Evolutionary conservation across 2,113 vertebrate species (phyloP), one percentile per base, ranked within the genome.

Genomic region (Rhinoderma darwinii): DNA sequence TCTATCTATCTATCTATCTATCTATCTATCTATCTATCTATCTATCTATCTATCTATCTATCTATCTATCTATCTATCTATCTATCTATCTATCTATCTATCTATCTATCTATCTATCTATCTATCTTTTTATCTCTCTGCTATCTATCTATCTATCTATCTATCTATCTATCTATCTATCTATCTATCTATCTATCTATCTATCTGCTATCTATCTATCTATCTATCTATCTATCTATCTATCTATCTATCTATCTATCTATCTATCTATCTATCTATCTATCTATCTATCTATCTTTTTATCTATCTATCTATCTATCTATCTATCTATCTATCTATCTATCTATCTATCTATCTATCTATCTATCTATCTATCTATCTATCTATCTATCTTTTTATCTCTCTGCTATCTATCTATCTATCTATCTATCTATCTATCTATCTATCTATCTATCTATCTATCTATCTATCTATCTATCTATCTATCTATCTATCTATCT

Each of bases 281-380:
- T 74, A 74, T 74, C 72, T 74, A 74, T 37, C 22, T 30, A 63
- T 59, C 59, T 63, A 63, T 63, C 59, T 63, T 30, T 63, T n/a
- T 63, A 63, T 63, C 59, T 63, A 63, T 63, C 59, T 63, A 63
- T 63, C 63, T 68, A 35, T 15, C 27, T 68, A 68, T 63, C n/a
- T 63, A 68, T 68, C 27, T 68, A 35, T 32, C 63, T 63, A 68
- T 68, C 63, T 35, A 35, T 68, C 63, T 68, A 68, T 68, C 66
- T n/a, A n/a, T n/a, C n/a, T 70, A 70, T 70, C 66, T 70, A 70
- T 70, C 66, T 70, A 70, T 37, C 66, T 70, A 70, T 35, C 66
- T 70, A 70, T 35, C 66, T 70, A 37, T 70, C 66, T 70, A n/a
- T 8, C 0, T 30, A 18, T 37, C 32, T 37, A 37, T 72, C 68